Evolutionary conservation across 2,113 vertebrate species (phyloP).

Genomic region (Carassius gibelio): DNA sequence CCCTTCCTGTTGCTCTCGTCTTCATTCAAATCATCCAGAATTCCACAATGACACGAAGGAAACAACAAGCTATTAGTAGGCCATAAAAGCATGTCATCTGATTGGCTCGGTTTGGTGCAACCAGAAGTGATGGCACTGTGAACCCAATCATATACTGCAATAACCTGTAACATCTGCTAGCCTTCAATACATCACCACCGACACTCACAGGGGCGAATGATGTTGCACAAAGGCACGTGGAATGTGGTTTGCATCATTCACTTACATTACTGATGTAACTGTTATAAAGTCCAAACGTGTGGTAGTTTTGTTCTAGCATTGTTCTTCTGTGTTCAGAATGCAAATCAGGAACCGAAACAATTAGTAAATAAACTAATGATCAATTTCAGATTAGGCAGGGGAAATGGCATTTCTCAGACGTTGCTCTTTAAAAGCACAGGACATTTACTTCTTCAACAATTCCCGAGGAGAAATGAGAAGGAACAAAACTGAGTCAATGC

Average conservation of each 20-base stretch:
- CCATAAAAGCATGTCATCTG: slow-evolving; percentile 37
- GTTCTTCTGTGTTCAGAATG: not conserved
- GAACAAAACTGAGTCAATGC: too few relatives aligned
- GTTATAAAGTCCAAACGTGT: not conserved
- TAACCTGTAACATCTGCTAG: not conserved
- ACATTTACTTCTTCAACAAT: too few relatives aligned
- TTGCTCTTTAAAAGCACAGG: not conserved
- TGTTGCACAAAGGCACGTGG: not conserved
- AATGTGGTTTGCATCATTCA: not conserved
- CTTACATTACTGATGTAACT: not conserved
- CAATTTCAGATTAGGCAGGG: not conserved
- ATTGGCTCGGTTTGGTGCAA: not conserved
- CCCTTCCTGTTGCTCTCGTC: slow-evolving; percentile 13
- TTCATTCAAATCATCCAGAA: not conserved
- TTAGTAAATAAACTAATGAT: not conserved
- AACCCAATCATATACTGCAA: not conserved
- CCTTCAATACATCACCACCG: not conserved
- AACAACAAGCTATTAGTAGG: slow-evolving; percentile 16
- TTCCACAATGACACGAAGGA: slow-evolving; percentile 9
- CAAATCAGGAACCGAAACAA: too few relatives aligned
- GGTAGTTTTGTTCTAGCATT: too few relatives aligned
- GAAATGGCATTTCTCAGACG: not conserved
- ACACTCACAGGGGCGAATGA: not conserved
- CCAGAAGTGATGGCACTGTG: not conserved
- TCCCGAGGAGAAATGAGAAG: too few relatives aligned